Percentiles rank a stretch among this genome's conserved stretches.
phyloP scores from a whole-genome alignment of 1,140 invertebrate species.

The Scaptomyza graminum region DNA sequence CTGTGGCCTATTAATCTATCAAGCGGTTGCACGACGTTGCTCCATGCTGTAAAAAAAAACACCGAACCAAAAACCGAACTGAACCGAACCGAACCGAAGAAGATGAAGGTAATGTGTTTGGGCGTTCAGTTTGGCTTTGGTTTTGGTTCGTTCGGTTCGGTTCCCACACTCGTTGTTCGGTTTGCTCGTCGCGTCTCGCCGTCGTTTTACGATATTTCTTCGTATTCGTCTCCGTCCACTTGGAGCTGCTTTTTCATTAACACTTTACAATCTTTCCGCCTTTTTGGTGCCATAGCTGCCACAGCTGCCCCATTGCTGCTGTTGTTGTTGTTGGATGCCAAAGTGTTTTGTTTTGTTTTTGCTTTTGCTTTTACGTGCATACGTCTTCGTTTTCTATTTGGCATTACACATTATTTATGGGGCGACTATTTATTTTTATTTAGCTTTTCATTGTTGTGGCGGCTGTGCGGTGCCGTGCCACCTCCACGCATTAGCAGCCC shows the following conservation, averaged over 20 bases:
- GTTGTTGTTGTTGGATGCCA: background rate
- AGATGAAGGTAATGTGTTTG: background rate
- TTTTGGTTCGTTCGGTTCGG: slow-evolving; percentile 35
- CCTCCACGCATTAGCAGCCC: slow-evolving; percentile 23
- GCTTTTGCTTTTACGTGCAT: background rate
- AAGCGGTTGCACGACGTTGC: slow-evolving; percentile 35
- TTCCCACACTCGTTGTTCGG: slow-evolving; percentile 70
- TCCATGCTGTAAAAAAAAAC: slow-evolving; percentile 47
- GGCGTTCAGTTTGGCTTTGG: background rate
- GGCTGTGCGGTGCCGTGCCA: too few relatives aligned
- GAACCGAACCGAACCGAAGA: slow-evolving; percentile 12
- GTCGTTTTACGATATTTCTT: slow-evolving; percentile 62
- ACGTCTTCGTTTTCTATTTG: slow-evolving; percentile 42
- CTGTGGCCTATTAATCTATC: slow-evolving; percentile 79
- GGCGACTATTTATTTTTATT: slow-evolving; percentile 60
- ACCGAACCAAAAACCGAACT: slow-evolving; percentile 8
- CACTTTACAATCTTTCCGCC: slow-evolving; percentile 80
- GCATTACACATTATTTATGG: slow-evolving; percentile 57
- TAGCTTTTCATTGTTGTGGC: slow-evolving; percentile 51
- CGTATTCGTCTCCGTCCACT: slow-evolving; percentile 8
- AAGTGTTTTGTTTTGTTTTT: background rate
- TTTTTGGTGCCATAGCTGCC: slow-evolving; percentile 41
- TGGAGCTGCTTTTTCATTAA: slow-evolving; percentile 78
- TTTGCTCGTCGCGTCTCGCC: background rate
- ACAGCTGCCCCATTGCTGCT: slow-evolving; percentile 16